Percentiles rank a stretch among this genome's conserved stretches.
These are phyloP conservation scores for Phoxinus phoxinus DNA, from an alignment of 2,113 vertebrate genomes.

Conservation along the genomic window DNA sequence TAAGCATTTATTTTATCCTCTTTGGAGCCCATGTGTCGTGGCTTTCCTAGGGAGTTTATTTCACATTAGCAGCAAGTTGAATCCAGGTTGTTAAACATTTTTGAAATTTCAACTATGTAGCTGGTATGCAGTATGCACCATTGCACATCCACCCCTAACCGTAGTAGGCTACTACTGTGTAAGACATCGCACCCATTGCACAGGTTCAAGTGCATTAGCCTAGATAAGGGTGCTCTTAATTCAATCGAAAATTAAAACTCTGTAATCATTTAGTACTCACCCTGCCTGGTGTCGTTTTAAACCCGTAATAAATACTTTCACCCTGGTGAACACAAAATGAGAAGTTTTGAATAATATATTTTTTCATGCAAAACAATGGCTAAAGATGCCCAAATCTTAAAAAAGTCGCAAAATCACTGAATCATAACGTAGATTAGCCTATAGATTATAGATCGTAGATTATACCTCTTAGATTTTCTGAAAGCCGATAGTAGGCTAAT, in stretches of 20 bases:
- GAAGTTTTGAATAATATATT: not conserved
- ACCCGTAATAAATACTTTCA: not conserved
- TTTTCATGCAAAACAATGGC: not conserved
- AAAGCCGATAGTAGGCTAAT: no score
- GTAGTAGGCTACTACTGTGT: not conserved
- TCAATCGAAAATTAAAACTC: not conserved
- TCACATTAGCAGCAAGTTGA: not conserved
- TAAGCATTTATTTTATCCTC: conserved; percentile 73
- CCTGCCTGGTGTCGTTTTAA: not conserved
- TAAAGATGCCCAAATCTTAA: not conserved
- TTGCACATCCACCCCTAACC: not conserved
- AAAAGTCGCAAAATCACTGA: not conserved
- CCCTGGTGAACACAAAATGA: not conserved
- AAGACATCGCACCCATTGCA: not conserved
- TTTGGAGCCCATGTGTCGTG: not conserved
- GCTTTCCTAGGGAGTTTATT: not conserved
- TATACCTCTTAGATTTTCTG: no score
- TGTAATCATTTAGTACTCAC: not conserved
- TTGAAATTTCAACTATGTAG: not conserved
- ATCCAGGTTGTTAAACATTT: not conserved
- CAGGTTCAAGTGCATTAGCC: not conserved
- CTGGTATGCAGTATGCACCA: not conserved
- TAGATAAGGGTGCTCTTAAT: not conserved
- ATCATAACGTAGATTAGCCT: no score
- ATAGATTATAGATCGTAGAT: no score